Evolutionary conservation across 2,797 vertebrate genomes (phyloP), one percentile per base, ranked within the genome.

Genomic region (Sphaeramia orbicularis): DNA sequence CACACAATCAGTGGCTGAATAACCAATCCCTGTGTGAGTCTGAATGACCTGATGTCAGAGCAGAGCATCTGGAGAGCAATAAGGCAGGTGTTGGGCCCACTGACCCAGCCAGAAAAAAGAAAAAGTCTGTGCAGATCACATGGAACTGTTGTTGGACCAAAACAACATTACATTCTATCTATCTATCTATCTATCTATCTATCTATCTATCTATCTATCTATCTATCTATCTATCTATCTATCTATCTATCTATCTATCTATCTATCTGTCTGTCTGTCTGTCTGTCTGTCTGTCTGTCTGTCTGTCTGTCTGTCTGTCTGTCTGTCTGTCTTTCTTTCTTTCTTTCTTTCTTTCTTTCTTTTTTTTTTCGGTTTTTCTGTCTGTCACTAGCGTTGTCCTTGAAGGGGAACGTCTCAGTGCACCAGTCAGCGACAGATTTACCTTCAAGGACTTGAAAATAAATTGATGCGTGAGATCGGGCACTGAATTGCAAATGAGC

Each of bases 51-150:
- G 35, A 65, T 76, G 70, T 67, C 41, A 41, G 24, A 76, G 48
- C 51, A 6, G 30, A 83, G 74, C 84, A 74, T 79, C 76, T 85
- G 68, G 67, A 69, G 49, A 13, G 70, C 72, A 75, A 61, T 74
- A 52, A 83, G 65, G 50, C 84, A 79, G 84, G 53, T 81, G 80
- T 78, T 63, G 16, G 36, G 49, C 21, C 60, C 24, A 56, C 68
- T 54, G 21, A 79, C 52, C 40, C 48, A 21, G 60, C 10, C 38
- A 41, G 70, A 67, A 63, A 83, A 51, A n/a, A n/a, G n/a, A n/a
- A n/a, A n/a, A n/a, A n/a, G 15, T 55, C 52, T 45, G 13, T 18
- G 40, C 42, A 35, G 40, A 40, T 65, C 65, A 43, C 56, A 65
- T 40, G 38, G 51, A 60, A 13, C 30, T 47, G 19, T 47, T 44